Evolutionary conservation across 2,888 invertebrate genomes (phyloP).

Genomic region (Athetis lepigone): DNA sequence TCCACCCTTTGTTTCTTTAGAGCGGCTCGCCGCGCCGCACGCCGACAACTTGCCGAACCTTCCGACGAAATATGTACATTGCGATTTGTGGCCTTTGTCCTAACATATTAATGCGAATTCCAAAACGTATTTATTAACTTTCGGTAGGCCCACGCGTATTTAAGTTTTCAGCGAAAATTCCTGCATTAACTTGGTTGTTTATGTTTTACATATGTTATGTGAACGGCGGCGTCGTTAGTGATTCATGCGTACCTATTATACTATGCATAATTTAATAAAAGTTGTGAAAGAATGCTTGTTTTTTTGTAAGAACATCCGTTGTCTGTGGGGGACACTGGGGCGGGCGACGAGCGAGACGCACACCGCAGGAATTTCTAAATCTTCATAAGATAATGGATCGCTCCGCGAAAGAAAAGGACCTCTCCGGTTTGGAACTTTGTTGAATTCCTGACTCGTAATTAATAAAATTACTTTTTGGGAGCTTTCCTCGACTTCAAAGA

Average conservation of each 20-base stretch:
- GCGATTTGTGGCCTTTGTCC: conserved; percentile 67
- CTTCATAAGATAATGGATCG: conserved; percentile 91
- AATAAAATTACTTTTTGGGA: conserved; percentile 91
- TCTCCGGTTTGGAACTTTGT: conserved; percentile 88
- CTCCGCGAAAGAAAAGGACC: conserved; percentile 88
- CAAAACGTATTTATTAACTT: conserved; percentile 72
- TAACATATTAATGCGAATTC: conserved; percentile 74
- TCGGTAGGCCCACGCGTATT: conserved; percentile 44
- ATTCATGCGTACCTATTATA: conserved; percentile 41
- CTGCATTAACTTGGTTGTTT: conserved; percentile 48
- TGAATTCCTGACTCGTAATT: conserved; percentile 91
- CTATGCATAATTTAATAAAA: conserved; percentile 63
- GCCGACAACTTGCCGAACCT: conserved; percentile 72
- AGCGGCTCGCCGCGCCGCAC: conserved; percentile 68
- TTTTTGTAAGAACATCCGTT: conserved; percentile 53
- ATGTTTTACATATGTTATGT: conserved; percentile 41
- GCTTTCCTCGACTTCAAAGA: conserved; percentile 90
- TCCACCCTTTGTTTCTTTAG: conserved; percentile 85
- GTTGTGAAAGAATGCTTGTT: conserved; percentile 61
- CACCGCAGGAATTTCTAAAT: conserved; percentile 89
- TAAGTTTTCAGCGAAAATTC: conserved; percentile 50
- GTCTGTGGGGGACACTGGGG: conserved; percentile 38
- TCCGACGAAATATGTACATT: conserved; percentile 67
- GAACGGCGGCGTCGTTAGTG: conserved; percentile 32
- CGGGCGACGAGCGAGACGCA: conserved; percentile 71